Conservation (phyloP, 1,140 invertebrate genomes). For the Ooceraea biroi region DNA sequence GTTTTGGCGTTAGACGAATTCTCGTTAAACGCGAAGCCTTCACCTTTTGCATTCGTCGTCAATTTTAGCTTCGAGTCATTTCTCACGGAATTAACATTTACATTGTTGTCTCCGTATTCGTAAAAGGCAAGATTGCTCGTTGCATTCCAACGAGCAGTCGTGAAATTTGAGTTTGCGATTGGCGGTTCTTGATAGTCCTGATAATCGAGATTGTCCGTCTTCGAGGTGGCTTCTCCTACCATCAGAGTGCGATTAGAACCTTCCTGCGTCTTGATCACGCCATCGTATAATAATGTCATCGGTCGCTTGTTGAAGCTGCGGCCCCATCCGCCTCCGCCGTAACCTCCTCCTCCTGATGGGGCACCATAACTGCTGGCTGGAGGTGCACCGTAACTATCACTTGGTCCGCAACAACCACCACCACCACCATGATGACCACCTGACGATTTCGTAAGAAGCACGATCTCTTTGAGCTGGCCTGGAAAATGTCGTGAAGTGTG, state of each 20-base stretch:
- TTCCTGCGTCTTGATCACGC: background rate
- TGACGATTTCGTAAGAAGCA: conserved; percentile 80
- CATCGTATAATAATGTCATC: conserved; percentile 40
- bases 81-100: background rate
- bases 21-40: background rate
- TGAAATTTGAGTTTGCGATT: background rate
- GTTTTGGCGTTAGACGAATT: background rate
- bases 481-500: conserved; percentile 2
- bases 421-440: conserved; percentile 75
- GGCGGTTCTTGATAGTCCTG: background rate
- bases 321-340: conserved; percentile 80
- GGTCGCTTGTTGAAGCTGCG: conserved; percentile 80
- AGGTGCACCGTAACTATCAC: conserved; percentile 79
- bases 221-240: background rate
- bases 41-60: background rate
- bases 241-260: conserved; percentile 11
- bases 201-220: background rate
- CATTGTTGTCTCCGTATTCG: background rate
- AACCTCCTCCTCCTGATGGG: conserved; percentile 75
- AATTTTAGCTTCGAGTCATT: background rate
- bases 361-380: conserved; percentile 76
- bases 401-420: conserved; percentile 50
- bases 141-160: conserved; percentile 11
- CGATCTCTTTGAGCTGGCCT: conserved; percentile 81
- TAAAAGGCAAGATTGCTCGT: background rate